Conservation (phyloP, 1,140 invertebrate species). For the Drosophila oshimai region DNA sequence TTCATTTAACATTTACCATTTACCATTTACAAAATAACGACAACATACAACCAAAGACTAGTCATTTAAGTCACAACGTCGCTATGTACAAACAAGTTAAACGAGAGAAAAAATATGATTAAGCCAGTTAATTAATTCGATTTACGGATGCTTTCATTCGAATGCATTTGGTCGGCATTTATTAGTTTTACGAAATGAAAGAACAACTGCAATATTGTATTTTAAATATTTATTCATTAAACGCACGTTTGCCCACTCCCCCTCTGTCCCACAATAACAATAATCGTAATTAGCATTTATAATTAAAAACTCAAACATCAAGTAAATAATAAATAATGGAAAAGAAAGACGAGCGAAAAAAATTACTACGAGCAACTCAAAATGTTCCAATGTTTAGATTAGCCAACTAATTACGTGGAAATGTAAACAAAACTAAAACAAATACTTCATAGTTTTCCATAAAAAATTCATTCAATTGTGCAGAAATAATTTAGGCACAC, state of each 20-base stretch:
- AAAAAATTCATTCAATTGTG: constrained; percentile 67
- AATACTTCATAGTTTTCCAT: constrained; percentile 54
- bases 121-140: constrained; percentile 48
- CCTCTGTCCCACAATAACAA: constrained; percentile 38
- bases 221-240: constrained; percentile 81
- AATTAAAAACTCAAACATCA: constrained; percentile 60
- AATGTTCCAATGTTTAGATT: constrained; percentile 79
- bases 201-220: constrained; percentile 75
- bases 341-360: constrained; percentile 23
- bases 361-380: constrained; percentile 73
- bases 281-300: constrained; percentile 66
- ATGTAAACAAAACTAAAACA: constrained; percentile 38
- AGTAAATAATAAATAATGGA: constrained; percentile 37
- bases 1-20: constrained; percentile 40
- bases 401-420: constrained; percentile 71
- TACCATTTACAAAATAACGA: constrained; percentile 12
- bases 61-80: constrained; percentile 72
- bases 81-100: constrained; percentile 70
- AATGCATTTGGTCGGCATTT: constrained; percentile 26
- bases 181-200: constrained; percentile 52
- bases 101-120: constrained; percentile 26
- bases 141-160: constrained; percentile 30
- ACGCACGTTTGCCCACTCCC: constrained; percentile 22
- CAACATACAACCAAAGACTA: constrained; percentile 72
- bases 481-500: constrained; percentile 61